Conservation (phyloP, 2,797 vertebrate species). For the Sebastes ruberrimus region DNA sequence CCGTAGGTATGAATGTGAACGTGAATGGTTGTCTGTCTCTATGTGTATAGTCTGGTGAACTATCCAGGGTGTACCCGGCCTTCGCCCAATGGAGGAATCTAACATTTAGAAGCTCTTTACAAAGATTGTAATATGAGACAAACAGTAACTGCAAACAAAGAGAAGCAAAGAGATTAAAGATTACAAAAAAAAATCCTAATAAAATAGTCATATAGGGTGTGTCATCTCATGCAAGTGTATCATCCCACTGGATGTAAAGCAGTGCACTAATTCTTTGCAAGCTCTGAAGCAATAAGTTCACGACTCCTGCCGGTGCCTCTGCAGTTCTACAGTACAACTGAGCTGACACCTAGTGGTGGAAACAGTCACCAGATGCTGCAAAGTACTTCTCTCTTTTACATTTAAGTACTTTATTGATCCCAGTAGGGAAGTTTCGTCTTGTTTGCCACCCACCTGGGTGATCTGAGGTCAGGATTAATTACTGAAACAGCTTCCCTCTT, state of each 20-base stretch:
- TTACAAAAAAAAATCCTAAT: neutral
- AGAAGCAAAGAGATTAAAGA: neutral
- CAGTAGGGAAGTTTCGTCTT: slow-evolving; percentile 19
- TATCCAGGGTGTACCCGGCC: fast-evolving
- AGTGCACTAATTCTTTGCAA: neutral
- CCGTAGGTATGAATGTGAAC: fast-evolving
- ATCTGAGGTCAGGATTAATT: slow-evolving; percentile 55
- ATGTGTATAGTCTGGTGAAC: fast-evolving
- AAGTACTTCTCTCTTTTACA: neutral
- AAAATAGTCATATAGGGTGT: neutral
- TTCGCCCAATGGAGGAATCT: neutral
- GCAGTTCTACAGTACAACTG: slow-evolving; percentile 46
- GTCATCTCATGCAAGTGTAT: neutral
- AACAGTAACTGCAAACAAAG: neutral
- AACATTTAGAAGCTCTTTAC: neutral
- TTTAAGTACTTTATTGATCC: slow-evolving; percentile 39
- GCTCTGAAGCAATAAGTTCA: neutral
- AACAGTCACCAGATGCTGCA: neutral
- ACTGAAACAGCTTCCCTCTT: slow-evolving; percentile 11
- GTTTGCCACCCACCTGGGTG: slow-evolving; percentile 22
- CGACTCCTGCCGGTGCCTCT: neutral
- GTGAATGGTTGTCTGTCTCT: no score
- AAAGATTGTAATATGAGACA: neutral
- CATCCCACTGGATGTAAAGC: neutral
- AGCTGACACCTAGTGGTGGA: slow-evolving; percentile 73